Percentiles rank a stretch among this genome's conserved stretches.
Conservation (phyloP, 1,140 invertebrate genomes). For the Drosophila tropicalis region DNA sequence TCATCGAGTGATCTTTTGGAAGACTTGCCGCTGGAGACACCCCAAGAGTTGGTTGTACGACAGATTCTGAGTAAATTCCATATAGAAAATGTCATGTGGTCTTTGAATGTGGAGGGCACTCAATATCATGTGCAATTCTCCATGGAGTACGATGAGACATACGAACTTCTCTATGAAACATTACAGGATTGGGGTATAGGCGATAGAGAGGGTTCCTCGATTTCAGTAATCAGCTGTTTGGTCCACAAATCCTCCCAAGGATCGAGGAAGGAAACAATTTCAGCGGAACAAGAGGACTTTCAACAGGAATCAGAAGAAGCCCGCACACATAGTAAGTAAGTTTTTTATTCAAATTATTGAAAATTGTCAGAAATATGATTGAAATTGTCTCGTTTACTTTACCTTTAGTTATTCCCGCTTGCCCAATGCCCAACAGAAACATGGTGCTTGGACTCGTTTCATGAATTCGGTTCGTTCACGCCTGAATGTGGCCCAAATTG, state of each 20-base stretch:
- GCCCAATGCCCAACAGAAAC: slow-evolving; percentile 60
- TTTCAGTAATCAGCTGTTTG: slow-evolving; percentile 83
- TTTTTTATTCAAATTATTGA: background rate
- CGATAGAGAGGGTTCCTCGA: slow-evolving; percentile 78
- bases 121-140: slow-evolving; percentile 83
- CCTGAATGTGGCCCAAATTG: slow-evolving; percentile 88
- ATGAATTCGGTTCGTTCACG: slow-evolving; percentile 86
- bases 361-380: slow-evolving; percentile 15
- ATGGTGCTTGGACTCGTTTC: slow-evolving; percentile 85
- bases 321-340: slow-evolving; percentile 39
- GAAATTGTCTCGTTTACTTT: no score
- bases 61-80: slow-evolving; percentile 74
- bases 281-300: slow-evolving; percentile 24
- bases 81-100: slow-evolving; percentile 76
- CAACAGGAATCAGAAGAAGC: slow-evolving; percentile 5
- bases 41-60: slow-evolving; percentile 72
- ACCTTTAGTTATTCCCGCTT: slow-evolving; percentile 44
- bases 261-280: slow-evolving; percentile 15
- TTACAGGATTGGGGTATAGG: slow-evolving; percentile 83
- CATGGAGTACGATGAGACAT: slow-evolving; percentile 81
- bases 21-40: slow-evolving; percentile 59
- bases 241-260: slow-evolving; percentile 60
- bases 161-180: slow-evolving; percentile 82
- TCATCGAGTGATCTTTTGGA: slow-evolving; percentile 22
- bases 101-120: slow-evolving; percentile 61